Base-by-base conservation (phyloP, 2,797 vertebrate genomes). In the Hoplostethus mediterraneus region DNA sequence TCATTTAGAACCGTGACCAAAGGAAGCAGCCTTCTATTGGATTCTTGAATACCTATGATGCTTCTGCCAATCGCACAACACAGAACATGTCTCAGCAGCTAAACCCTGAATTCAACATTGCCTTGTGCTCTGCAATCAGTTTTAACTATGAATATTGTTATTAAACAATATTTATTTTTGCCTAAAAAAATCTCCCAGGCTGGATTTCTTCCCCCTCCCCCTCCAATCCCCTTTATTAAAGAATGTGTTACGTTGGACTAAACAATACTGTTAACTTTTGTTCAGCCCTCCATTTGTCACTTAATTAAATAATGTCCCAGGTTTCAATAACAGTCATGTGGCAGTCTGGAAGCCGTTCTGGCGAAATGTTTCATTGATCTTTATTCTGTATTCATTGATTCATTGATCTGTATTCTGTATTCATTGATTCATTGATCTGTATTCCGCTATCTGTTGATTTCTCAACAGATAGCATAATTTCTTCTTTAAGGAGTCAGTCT, bases 381-480 rank as follows among this genome's bases (percentile, higher is more conserved):
- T n/a, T 53, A 31, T 70, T 80, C 42, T n/a, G n/a, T n/a, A n/a
- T n/a, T n/a, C 17, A 10, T 40, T 40, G n/a, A n/a, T 59, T 62
- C 38, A 57, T 38, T 45, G 54, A 66, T 57, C 25, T 13, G 21
- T 53, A 31, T 70, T 80, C 42, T n/a, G n/a, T n/a, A n/a, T n/a
- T n/a, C n/a, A n/a, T n/a, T n/a, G n/a, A n/a, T 59, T 64, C 38
- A 56, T 38, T 45, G 54, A 66, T 57, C 21, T 13, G 21, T 53
- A 31, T 70, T 80, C 42, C 56, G 4, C 65, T n/a, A 0, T n/a
- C n/a, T n/a, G n/a, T n/a, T n/a, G 17, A 10, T 42, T 42, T 42
- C 40, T 42, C 7, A 6, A 40, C 38, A 42, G 3, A 72, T n/a
- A 1, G 31, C 60, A 28, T 67, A 57, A 38, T 55, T 66, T 8